These are phyloP conservation scores for Anadara kagoshimensis DNA, from an alignment of 1,140 invertebrate species.

Conservation along the genomic window DNA sequence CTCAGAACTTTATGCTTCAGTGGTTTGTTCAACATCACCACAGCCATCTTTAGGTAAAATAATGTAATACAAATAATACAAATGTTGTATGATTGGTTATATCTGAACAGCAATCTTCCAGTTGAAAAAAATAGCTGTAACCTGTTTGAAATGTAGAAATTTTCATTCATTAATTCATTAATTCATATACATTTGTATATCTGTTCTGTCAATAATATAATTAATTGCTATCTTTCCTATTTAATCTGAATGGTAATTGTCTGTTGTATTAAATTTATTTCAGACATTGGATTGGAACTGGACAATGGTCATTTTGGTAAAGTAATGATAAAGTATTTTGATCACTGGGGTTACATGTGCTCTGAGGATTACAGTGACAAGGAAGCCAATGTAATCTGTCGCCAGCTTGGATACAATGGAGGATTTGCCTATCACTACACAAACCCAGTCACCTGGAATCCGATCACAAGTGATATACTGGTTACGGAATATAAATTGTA, in stretches of 20 bases:
- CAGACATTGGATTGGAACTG: constrained; percentile 50
- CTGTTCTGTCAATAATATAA: neutral
- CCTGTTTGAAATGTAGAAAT: neutral
- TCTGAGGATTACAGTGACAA: constrained; percentile 56
- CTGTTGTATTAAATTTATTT: too few species aligned
- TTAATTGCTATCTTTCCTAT: neutral
- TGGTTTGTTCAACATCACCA: constrained; percentile 46
- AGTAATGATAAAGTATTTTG: constrained; percentile 46
- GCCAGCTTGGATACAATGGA: constrained; percentile 55
- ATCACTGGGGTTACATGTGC: constrained; percentile 60
- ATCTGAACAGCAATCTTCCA: too few species aligned
- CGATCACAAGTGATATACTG: constrained; percentile 39
- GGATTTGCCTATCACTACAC: constrained; percentile 52
- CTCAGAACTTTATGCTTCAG: constrained; percentile 56
- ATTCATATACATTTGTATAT: neutral
- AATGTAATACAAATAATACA: too few species aligned
- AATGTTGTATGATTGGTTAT: too few species aligned
- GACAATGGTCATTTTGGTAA: constrained; percentile 47
- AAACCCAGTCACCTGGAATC: constrained; percentile 8
- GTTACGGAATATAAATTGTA: constrained; percentile 49
- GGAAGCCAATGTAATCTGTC: constrained; percentile 64
- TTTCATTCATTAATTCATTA: neutral
- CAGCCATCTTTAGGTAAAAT: neutral
- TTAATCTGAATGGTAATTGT: too few species aligned
- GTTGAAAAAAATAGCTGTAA: neutral